Percentiles rank a stretch among this genome's conserved stretches.
Evolutionary conservation across 2,888 invertebrate species (phyloP).

Genomic region (Arrhopalites spinosus): DNA sequence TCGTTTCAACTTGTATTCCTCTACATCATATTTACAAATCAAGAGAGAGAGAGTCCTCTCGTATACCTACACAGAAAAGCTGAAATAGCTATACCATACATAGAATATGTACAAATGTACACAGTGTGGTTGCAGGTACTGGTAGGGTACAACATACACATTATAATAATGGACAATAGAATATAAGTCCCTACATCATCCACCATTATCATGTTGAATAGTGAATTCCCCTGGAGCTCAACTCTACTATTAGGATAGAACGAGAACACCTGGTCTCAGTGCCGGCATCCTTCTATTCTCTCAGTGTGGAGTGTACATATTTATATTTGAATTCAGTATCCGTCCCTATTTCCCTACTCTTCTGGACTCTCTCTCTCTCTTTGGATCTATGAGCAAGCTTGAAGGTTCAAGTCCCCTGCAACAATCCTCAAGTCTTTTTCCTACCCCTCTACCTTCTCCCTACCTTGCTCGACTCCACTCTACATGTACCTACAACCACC

Average conservation of each 20-base stretch:
- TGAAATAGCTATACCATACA: neutral
- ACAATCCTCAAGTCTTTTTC: constrained; percentile 3
- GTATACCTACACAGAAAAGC: neutral
- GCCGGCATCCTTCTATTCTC: constrained; percentile 6
- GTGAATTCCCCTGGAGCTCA: constrained; percentile 34
- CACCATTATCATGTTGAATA: constrained; percentile 3
- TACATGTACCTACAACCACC: neutral
- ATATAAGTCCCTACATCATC: neutral
- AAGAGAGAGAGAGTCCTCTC: neutral
- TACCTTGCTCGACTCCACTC: neutral
- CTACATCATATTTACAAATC: no score
- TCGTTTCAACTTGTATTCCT: neutral
- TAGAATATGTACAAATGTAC: constrained; percentile 1
- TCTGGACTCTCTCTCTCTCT: constrained; percentile 6
- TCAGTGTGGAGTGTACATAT: neutral
- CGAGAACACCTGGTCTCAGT: constrained; percentile 32
- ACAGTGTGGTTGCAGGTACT: neutral
- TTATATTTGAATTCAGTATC: neutral
- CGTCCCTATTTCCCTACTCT: neutral
- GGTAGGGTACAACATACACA: neutral
- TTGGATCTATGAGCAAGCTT: constrained; percentile 23
- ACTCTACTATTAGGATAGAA: neutral
- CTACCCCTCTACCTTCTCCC: neutral
- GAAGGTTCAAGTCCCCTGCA: neutral
- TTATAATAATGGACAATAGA: no score